Evolutionary conservation across 2,797 vertebrate species (phyloP).

Genomic region (Gymnoscopelus braueri): DNA sequence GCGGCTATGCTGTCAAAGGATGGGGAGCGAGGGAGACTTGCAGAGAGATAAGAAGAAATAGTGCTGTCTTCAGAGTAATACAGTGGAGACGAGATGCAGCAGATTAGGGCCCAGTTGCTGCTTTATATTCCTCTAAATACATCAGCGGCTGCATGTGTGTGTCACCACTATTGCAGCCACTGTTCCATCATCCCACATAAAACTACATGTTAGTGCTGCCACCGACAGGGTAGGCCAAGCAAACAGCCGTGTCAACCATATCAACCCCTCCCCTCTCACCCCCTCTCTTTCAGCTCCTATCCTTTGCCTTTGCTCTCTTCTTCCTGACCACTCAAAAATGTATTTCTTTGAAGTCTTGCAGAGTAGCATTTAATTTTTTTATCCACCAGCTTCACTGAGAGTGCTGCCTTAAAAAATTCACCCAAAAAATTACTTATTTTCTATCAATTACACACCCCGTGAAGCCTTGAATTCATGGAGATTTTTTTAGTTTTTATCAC

Average conservation of each 20-base stretch:
- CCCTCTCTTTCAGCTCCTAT: conserved; percentile 11
- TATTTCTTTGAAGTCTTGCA: not conserved
- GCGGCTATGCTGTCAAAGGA: conserved; percentile 67
- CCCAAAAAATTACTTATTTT: too few species aligned
- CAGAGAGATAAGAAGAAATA: conserved; percentile 79
- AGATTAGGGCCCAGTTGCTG: conserved; percentile 73
- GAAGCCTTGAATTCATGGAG: too few species aligned
- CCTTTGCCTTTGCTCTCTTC: conserved; percentile 15
- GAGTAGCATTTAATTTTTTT: not conserved
- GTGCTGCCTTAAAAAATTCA: not conserved
- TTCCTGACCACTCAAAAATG: conserved; percentile 31
- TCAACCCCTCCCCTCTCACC: conserved; percentile 3
- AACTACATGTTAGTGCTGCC: conserved; percentile 62
- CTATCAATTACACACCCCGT: too few species aligned
- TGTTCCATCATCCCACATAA: conserved; percentile 73
- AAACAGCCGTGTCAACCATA: conserved; percentile 48
- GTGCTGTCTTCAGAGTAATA: conserved; percentile 78
- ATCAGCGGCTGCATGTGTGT: conserved; percentile 74
- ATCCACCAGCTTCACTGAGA: conserved; percentile 4
- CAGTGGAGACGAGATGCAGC: conserved; percentile 72
- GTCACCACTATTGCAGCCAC: conserved; percentile 67
- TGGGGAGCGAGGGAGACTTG: conserved; percentile 63
- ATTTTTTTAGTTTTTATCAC: too few species aligned
- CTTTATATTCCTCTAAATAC: conserved; percentile 81
- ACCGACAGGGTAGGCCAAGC: conserved; percentile 46